Conservation (phyloP, 2,113 vertebrate genomes). For the Felis catus region F.catus_Fca126_mat1.0 CM031419.1:112190501-112191000, state of each 20-base stretch:
- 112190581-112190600: neutral
- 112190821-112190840: neutral
- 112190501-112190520: neutral
- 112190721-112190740: too few relatives aligned
- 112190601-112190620: neutral
- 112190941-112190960: neutral
- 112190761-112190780: neutral
- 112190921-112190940: neutral
- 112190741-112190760: neutral
- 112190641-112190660: neutral
- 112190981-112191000: neutral
- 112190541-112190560: neutral
- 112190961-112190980: neutral
- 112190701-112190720: neutral
- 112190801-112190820: neutral
- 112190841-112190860: neutral
- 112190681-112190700: fast-evolving
- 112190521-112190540: neutral
- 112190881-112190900: neutral
- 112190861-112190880: neutral
- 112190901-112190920: neutral
- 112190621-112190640: neutral
- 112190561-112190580: neutral
- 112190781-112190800: neutral
- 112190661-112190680: neutral